Evolutionary conservation across 2,113 vertebrate genomes (phyloP).

Genomic region (Fukomys damarensis): DNA sequence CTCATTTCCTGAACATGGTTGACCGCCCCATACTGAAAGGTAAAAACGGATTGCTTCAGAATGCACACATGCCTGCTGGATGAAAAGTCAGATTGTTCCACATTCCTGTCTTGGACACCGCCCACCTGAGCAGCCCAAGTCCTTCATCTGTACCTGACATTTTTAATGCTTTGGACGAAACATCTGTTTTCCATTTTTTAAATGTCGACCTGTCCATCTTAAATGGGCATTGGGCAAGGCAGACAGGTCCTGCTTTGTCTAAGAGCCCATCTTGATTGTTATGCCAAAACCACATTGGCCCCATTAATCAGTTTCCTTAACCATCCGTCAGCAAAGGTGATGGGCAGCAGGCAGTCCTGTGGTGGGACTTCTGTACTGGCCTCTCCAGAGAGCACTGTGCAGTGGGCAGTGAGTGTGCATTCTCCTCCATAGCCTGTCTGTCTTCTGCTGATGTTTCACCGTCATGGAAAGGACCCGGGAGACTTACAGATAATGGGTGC

Average conservation of each 20-base stretch:
- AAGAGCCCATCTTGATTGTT: slow-evolving; percentile 77
- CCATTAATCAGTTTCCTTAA: slow-evolving; percentile 79
- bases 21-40: not conserved
- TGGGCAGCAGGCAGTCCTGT: slow-evolving; percentile 13
- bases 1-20: slow-evolving; percentile 26
- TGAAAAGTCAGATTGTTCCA: slow-evolving; percentile 66
- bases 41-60: slow-evolving; percentile 63
- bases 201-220: slow-evolving; percentile 80
- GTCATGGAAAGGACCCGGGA: slow-evolving; percentile 10
- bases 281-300: slow-evolving; percentile 81
- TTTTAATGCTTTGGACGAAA: slow-evolving; percentile 80
- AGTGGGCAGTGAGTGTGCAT: not conserved
- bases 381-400: not conserved
- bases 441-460: slow-evolving; percentile 7
- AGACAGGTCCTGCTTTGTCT: slow-evolving; percentile 83
- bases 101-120: slow-evolving; percentile 69
- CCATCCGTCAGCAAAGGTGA: slow-evolving; percentile 45
- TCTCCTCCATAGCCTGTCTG: slow-evolving; percentile 26
- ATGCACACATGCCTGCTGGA: not conserved
- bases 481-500: not conserved
- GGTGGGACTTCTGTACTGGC: not conserved
- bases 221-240: slow-evolving; percentile 77
- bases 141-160: slow-evolving; percentile 81
- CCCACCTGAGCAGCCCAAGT: slow-evolving; percentile 70
- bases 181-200: slow-evolving; percentile 82